These are phyloP conservation scores for Phania funesta DNA, from an alignment of 2,888 invertebrate species.

Conservation along the genomic window DNA sequence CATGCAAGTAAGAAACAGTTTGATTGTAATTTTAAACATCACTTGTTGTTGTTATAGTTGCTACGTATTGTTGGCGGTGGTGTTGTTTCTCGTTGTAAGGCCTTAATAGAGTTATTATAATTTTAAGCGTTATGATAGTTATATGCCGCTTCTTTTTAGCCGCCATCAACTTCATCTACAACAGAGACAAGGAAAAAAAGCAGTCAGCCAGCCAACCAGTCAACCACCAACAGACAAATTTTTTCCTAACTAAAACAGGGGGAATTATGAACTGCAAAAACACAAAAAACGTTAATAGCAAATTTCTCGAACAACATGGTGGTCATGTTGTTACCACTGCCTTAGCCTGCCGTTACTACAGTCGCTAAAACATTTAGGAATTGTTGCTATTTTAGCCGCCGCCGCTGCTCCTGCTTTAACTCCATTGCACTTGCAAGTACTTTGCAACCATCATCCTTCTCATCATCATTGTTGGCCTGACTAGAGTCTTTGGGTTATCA, in stretches of 20 bases:
- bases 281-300: conserved; percentile 30
- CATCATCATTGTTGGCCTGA: conserved; percentile 31
- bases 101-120: conserved; percentile 79
- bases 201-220: conserved; percentile 1
- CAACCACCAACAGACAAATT: conserved; percentile 53
- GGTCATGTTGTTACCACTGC: conserved; percentile 63
- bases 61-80: conserved; percentile 24
- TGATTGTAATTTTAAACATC: conserved; percentile 63
- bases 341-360: conserved; percentile 34
- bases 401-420: conserved; percentile 31
- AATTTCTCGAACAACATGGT: conserved; percentile 65
- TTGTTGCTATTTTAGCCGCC: conserved; percentile 12
- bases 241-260: conserved; percentile 15
- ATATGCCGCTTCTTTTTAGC: conserved; percentile 58
- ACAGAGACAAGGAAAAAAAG: conserved; percentile 23
- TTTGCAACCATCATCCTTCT: conserved; percentile 8
- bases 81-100: conserved; percentile 53
- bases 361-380: conserved; percentile 15
- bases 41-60: conserved; percentile 57
- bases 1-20: conserved; percentile 2
- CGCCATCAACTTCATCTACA: conserved; percentile 52
- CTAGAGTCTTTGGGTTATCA: conserved; percentile 46
- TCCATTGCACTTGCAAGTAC: conserved; percentile 1
- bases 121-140: conserved; percentile 78
- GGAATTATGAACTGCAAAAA: conserved; percentile 38